These are phyloP conservation scores for Sarcophaga rosellei DNA, from an alignment of 2,888 invertebrate genomes.

Conservation along the genomic window DNA sequence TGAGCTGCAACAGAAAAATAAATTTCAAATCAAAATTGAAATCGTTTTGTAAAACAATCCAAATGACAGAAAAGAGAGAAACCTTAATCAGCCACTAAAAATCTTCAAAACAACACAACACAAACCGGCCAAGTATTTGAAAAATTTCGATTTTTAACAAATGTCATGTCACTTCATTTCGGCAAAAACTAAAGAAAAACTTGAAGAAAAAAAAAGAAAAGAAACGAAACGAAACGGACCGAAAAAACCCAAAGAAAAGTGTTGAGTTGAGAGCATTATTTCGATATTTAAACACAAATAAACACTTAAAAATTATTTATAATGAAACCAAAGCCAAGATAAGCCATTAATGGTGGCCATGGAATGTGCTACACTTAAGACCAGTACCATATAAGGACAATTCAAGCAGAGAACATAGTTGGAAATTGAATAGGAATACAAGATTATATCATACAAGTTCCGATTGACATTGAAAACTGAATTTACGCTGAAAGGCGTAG, in stretches of 20 bases:
- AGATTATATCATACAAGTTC: no score
- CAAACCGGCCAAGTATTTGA: neutral
- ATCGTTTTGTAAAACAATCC: conserved; percentile 50
- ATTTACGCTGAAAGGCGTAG: no score
- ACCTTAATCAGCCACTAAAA: conserved; percentile 36
- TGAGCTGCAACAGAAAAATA: neutral
- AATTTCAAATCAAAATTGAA: conserved; percentile 39
- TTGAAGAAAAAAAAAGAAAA: neutral
- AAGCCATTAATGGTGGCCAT: neutral
- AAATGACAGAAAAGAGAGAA: conserved; percentile 29
- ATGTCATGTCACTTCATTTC: conserved; percentile 38
- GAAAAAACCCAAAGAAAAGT: conserved; percentile 1
- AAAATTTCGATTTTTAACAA: conserved; percentile 43
- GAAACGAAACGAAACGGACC: neutral
- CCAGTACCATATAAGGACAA: no score
- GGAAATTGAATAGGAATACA: no score
- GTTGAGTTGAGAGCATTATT: conserved; percentile 34
- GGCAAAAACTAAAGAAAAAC: neutral
- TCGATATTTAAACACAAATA: conserved; percentile 47
- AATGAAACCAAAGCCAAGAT: neutral
- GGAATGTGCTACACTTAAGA: no score
- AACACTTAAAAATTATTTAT: conserved; percentile 34
- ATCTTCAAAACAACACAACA: conserved; percentile 12
- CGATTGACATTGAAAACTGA: no score
- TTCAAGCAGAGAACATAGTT: no score